Evolutionary conservation across 1,140 invertebrate species (phyloP).

Genomic region (Phocides pigmalion): DNA sequence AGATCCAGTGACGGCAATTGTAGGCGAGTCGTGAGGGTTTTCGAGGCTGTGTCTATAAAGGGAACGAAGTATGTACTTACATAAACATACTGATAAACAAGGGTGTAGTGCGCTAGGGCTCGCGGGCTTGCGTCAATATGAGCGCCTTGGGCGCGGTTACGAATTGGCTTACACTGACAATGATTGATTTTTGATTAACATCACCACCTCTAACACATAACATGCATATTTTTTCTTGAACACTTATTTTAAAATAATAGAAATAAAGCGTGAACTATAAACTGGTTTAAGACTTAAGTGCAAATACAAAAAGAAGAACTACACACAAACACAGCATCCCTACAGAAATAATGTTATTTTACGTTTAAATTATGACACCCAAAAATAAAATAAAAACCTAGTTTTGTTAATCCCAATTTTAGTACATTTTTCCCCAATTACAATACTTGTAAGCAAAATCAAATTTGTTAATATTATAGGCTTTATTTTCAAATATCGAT

Average conservation of each 20-base stretch:
- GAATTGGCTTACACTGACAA: slow-evolving; percentile 4
- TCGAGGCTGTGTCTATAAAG: slow-evolving; percentile 32
- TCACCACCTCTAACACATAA: slow-evolving; percentile 1
- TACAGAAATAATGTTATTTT: not conserved
- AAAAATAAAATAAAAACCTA: not conserved
- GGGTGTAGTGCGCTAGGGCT: slow-evolving; percentile 44
- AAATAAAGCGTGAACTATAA: too few species aligned
- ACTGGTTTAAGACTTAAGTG: not conserved
- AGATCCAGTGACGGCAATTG: not conserved
- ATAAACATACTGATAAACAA: slow-evolving; percentile 46
- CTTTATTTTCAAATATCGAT: too few species aligned
- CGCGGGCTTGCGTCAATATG: slow-evolving; percentile 46
- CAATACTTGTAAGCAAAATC: too few species aligned
- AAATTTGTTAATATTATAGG: too few species aligned
- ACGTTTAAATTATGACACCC: too few species aligned
- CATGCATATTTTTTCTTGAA: not conserved
- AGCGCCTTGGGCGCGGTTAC: slow-evolving; percentile 41
- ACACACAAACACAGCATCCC: not conserved
- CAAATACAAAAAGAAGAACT: not conserved
- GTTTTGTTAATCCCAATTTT: not conserved
- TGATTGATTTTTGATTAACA: slow-evolving; percentile 2
- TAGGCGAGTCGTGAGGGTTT: not conserved
- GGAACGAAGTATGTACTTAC: slow-evolving; percentile 40
- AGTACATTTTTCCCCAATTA: too few species aligned
- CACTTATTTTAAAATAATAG: too few species aligned